Conservation (phyloP, 2,113 vertebrate species). For the Stomatorhinus ivindoensis region DNA sequence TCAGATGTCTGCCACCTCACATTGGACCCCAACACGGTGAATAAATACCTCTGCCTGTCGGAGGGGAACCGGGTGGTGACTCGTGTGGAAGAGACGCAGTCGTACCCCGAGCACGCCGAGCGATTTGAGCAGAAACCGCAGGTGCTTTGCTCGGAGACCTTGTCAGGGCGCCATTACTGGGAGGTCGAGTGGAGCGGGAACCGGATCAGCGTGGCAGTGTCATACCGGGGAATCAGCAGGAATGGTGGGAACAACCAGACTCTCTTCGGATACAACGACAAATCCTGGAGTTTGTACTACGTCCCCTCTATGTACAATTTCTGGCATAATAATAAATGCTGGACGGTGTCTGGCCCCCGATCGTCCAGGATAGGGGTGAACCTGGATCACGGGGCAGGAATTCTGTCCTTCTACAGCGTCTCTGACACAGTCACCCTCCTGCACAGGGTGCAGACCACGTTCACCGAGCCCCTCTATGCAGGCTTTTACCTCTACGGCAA, state of each 20-base stretch:
- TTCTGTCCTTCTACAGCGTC: constrained; percentile 66
- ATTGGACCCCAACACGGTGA: constrained; percentile 29
- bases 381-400: constrained; percentile 55
- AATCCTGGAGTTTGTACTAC: constrained; percentile 69
- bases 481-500: constrained; percentile 13
- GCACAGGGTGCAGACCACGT: constrained; percentile 34
- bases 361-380: constrained; percentile 56
- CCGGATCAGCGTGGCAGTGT: constrained; percentile 61
- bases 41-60: constrained; percentile 30
- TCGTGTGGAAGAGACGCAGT: constrained; percentile 12
- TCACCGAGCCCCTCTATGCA: constrained; percentile 42
- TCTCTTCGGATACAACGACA: constrained; percentile 59
- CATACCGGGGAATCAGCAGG: constrained; percentile 55
- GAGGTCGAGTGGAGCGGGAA: constrained; percentile 52
- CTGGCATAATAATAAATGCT: constrained; percentile 58
- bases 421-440: constrained; percentile 39
- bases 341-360: constrained; percentile 36
- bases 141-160: constrained; percentile 7
- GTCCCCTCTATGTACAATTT: constrained; percentile 50
- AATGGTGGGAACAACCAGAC: constrained; percentile 50
- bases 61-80: constrained; percentile 33
- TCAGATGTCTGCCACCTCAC: constrained; percentile 36
- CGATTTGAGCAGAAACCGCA: constrained; percentile 41
- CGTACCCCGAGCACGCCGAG: constrained; percentile 35
- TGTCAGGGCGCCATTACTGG: constrained; percentile 41